Conservation (phyloP, 2,113 vertebrate genomes). For the Pedetes capensis region DNA sequence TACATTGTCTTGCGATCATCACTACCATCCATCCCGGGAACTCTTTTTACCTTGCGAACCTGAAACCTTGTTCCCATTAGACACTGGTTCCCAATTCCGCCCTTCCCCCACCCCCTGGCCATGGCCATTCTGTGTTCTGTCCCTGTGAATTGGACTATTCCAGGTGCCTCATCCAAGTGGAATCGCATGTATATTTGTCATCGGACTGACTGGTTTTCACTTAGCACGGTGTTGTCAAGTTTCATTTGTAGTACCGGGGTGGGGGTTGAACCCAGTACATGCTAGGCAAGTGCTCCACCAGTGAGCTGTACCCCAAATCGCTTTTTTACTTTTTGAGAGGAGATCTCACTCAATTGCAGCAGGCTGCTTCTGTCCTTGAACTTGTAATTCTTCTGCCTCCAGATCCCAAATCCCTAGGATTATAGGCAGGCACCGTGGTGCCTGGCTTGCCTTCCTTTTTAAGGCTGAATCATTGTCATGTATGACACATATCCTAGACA, state of each 20-base stretch:
- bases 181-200: neutral
- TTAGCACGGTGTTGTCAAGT: neutral
- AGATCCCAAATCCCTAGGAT: too few relatives aligned
- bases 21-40: neutral
- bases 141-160: neutral
- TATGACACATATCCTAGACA: neutral
- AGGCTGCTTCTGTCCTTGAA: too few relatives aligned
- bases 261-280: too few relatives aligned
- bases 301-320: too few relatives aligned
- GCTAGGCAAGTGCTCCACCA: too few relatives aligned
- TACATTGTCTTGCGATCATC: neutral
- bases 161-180: neutral
- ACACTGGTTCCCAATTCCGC: too few relatives aligned
- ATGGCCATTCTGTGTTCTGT: neutral
- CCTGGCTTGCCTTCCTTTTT: neutral
- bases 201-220: neutral
- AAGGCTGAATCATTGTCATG: neutral
- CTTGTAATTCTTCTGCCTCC: too few relatives aligned
- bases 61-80: neutral
- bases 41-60: neutral
- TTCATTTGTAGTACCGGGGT: neutral
- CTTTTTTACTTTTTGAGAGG: too few relatives aligned
- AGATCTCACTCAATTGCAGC: too few relatives aligned
- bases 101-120: neutral
- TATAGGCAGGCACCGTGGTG: too few relatives aligned